Conservation (phyloP, 2,113 vertebrate species). For the Ophthalmolycus amberensis region DNA sequence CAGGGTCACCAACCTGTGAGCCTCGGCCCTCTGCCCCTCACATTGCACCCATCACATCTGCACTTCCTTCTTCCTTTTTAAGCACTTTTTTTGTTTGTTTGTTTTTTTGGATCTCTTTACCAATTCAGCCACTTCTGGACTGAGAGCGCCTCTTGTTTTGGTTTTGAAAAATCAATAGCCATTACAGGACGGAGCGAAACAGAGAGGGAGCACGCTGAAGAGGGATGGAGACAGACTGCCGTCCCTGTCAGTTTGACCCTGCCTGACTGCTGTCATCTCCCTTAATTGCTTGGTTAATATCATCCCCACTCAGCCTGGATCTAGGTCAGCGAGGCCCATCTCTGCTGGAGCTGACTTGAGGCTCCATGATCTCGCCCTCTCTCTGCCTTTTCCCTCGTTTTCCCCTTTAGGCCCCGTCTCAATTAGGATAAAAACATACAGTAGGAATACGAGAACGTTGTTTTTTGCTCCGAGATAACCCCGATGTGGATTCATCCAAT, state of each 20-base stretch:
- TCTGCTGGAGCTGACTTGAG: conserved; percentile 67
- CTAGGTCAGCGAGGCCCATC: conserved; percentile 75
- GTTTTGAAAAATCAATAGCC: conserved; percentile 78
- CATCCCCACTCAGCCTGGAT: conserved; percentile 77
- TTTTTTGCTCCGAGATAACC: conserved; percentile 48
- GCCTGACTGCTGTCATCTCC: conserved; percentile 80
- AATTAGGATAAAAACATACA: conserved; percentile 60
- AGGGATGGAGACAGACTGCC: conserved; percentile 43
- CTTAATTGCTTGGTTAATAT: conserved; percentile 84
- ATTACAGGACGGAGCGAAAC: conserved; percentile 60
- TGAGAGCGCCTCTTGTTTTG: conserved; percentile 71
- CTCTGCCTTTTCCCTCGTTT: not conserved
- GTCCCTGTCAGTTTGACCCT: conserved; percentile 75
- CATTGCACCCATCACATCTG: not conserved
- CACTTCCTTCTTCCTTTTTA: not conserved
- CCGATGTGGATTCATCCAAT: conserved; percentile 49
- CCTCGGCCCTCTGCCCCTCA: conserved; percentile 5
- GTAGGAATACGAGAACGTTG: conserved; percentile 30
- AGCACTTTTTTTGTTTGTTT: not conserved
- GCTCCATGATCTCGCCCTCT: conserved; percentile 62
- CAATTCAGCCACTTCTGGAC: conserved; percentile 56
- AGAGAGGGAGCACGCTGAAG: conserved; percentile 19
- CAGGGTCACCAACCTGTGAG: conserved; percentile 54
- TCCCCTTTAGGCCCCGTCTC: conserved; percentile 37
- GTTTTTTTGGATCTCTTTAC: conserved; percentile 18